Base-by-base conservation (phyloP, 2,888 invertebrate species). In the Ceratothoa steindachneri region DNA sequence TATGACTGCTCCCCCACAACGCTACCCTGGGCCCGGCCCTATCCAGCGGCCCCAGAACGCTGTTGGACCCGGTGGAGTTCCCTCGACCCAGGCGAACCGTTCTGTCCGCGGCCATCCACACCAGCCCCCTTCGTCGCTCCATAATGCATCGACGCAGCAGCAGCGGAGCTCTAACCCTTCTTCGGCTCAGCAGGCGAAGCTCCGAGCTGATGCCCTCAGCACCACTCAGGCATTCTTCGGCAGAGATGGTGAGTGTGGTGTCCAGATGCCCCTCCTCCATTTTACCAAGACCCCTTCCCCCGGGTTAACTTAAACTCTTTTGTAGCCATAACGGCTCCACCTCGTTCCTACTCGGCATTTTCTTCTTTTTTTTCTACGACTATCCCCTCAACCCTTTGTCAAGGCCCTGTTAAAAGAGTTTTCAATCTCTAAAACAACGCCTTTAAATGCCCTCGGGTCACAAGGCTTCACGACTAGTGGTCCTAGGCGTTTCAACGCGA, bases 111-210 rank as follows among this genome's bases (percentile, higher is more conserved):
- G 60, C 1, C 60, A 60, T 0, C 64, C 70, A 30, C 70, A 60
- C 31, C 71, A 66, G n/a, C n/a, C 64, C 27, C 51, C 55, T 30
- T 51, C 71, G n/a, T 24, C 67, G 1, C 22, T 31, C n/a, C 67
- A 67, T 60, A 15, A 9, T 60, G 70, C 64, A 27, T 19, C 70
- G 12, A 22, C 60, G 51, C 27, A 72, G 12, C 72, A 70, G 15
- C 72, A 70, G 41, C 29, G 73, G n/a, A 73, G 69, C 29, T 76
- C 79, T 24, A 79, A 76, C 60, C 79, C 77, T 1, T 75, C 70
- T 60, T 77, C 80, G 22, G 80, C 80, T 27, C 77, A 80, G 66
- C 80, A 80, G 68, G 80, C 80, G 67, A 78, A 80, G 60, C 73
- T 78, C 19, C 74, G 80, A 9, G 78, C 78, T 22, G 78, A 78